Evolutionary conservation across 2,888 invertebrate genomes (phyloP).

Genomic region (Caradrina kadenii): DNA sequence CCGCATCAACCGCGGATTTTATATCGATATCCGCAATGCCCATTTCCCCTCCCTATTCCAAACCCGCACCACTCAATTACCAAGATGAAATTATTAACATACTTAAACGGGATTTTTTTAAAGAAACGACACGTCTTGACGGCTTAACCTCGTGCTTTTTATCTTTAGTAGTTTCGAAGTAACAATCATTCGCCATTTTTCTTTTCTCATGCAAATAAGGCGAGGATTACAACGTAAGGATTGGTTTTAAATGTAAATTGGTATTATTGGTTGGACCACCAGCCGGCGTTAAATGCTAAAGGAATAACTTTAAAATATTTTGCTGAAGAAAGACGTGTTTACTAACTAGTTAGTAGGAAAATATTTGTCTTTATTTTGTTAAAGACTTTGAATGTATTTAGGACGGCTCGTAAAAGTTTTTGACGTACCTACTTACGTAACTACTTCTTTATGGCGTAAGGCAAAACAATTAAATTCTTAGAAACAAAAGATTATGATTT

Average conservation of each 20-base stretch:
- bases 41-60: slow-evolving; percentile 47
- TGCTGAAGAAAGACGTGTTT: slow-evolving; percentile 40
- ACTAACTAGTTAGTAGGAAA: slow-evolving; percentile 39
- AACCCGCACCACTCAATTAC: slow-evolving; percentile 72
- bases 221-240: slow-evolving; percentile 50
- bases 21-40: slow-evolving; percentile 28
- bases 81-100: slow-evolving; percentile 79
- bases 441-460: not conserved
- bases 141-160: slow-evolving; percentile 62
- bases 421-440: not conserved
- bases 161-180: slow-evolving; percentile 56
- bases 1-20: slow-evolving; percentile 59
- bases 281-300: slow-evolving; percentile 65
- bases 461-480: not conserved
- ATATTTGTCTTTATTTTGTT: slow-evolving; percentile 38
- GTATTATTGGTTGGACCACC: slow-evolving; percentile 59
- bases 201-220: slow-evolving; percentile 62
- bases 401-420: not conserved
- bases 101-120: slow-evolving; percentile 71
- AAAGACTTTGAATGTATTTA: slow-evolving; percentile 1
- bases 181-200: slow-evolving; percentile 60
- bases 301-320: slow-evolving; percentile 27
- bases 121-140: slow-evolving; percentile 69
- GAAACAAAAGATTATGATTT: not conserved
- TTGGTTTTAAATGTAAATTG: slow-evolving; percentile 65